Base-by-base conservation (phyloP, 2,797 vertebrate species). In the Eulemur rubriventer region DNA sequence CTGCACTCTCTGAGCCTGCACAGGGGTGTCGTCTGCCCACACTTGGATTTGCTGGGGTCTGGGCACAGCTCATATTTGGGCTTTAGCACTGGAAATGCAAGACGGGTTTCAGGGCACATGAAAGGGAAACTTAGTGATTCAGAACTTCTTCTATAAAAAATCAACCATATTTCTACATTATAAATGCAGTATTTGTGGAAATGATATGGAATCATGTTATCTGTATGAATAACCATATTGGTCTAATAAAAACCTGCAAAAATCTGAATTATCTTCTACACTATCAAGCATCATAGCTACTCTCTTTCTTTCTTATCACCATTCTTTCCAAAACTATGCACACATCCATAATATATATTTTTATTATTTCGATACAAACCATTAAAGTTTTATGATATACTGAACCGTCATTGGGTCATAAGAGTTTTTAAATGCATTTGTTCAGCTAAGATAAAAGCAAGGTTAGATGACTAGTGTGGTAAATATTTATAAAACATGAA, bases 401-500 rank as follows among this genome's bases (percentile, higher is more conserved):
- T 41, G 20, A 83, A 59, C 1, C 52, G 30, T 70, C 35, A 63
- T 11, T 89, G 35, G 38, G 17, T 84, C 12, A 12, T 35, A 35
- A 96, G 38, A 30, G 35, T 48, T 69, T 94, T 70, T 12, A 48
- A 80, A 55, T 38, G 33, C 30, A 43, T n/a, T 73, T 93, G 82
- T 78, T 67, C 26, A 75, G n/a, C 57, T 83, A 46, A 75, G 38
- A 83, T 67, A 35, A 95, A 89, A 85, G 9, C 78, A 86, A 97
- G 9, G 28, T 90, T 82, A 84, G 26, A 9, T 70, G 46, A 80
- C 33, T 9, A 24, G 41, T 28, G 41, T 65, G 70, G 92, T 41
- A 59, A 65, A 57, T 70, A 86, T 30, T 78, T 43, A 69, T 48
- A 18, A 78, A 57, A 81, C 43, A 18, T 35, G 38, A 79, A 61